phyloP scores from a whole-genome alignment of 2,113 vertebrate genomes.

The Ochotona curzoniae region DNA sequence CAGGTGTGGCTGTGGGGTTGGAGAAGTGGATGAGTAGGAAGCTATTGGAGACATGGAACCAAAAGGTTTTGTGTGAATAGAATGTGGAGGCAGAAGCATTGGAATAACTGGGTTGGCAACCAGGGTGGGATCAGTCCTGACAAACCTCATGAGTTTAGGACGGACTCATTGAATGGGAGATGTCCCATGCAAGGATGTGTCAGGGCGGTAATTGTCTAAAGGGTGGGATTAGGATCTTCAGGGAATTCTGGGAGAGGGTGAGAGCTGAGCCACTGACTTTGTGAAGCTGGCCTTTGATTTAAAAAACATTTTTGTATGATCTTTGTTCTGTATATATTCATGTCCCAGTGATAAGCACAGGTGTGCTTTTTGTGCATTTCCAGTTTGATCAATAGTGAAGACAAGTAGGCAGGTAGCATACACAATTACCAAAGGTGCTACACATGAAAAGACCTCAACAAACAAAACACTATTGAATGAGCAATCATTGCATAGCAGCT shows the following conservation, averaged over 20 bases:
- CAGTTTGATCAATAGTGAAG: background rate
- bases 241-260: background rate
- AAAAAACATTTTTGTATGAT: background rate
- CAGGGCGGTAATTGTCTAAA: background rate
- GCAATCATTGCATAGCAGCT: background rate
- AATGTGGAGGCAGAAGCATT: background rate
- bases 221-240: background rate
- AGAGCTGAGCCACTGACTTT: background rate
- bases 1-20: background rate
- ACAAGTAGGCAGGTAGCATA: background rate
- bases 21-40: background rate
- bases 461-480: background rate
- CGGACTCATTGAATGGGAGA: background rate
- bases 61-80: background rate
- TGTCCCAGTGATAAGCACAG: background rate
- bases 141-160: background rate
- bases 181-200: background rate
- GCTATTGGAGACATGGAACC: background rate
- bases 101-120: background rate
- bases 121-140: background rate
- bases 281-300: constrained; percentile 1
- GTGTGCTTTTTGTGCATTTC: background rate
- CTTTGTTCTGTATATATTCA: background rate
- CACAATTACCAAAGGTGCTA: background rate
- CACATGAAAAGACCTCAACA: background rate